A percentile compares a stretch with the other conserved stretches of the same genome.
Evolutionary conservation across 2,888 invertebrate genomes (phyloP).

Genomic region (Steinernema hermaphroditum): DNA sequence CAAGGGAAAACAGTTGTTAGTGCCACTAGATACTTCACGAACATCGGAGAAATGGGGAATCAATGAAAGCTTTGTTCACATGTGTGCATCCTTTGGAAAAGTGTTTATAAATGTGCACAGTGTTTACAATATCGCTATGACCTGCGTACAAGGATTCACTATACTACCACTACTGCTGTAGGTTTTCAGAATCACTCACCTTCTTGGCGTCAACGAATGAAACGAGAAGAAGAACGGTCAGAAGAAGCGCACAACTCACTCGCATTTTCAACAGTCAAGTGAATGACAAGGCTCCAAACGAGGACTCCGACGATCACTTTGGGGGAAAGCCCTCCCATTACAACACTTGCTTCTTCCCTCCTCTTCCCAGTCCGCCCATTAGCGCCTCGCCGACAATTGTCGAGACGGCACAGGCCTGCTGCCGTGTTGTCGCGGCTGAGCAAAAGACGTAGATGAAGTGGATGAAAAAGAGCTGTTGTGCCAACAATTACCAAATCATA

Average conservation of each 20-base stretch:
- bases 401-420: slow-evolving; percentile 5
- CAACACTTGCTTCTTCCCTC: background rate
- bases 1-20: background rate
- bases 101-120: too few relatives aligned
- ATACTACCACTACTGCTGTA: too few relatives aligned
- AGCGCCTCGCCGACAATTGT: slow-evolving; percentile 1
- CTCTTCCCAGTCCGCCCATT: slow-evolving; percentile 9
- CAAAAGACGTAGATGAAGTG: background rate
- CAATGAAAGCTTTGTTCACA: too few relatives aligned
- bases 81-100: too few relatives aligned
- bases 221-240: slow-evolving; percentile 15
- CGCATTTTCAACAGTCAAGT: slow-evolving; percentile 11
- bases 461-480: background rate
- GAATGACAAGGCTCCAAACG: slow-evolving; percentile 24
- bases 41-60: too few relatives aligned
- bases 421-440: slow-evolving; percentile 3
- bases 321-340: slow-evolving; percentile 29
- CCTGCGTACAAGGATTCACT: too few relatives aligned
- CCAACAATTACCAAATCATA: slow-evolving; percentile 22
- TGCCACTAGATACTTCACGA: too few relatives aligned
- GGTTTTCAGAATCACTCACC: too few relatives aligned
- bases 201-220: slow-evolving; percentile 34
- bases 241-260: slow-evolving; percentile 22
- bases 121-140: too few relatives aligned
- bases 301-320: background rate